Evolutionary conservation across 2,888 invertebrate genomes (phyloP).

Genomic region (Melinopterus prodromus): DNA sequence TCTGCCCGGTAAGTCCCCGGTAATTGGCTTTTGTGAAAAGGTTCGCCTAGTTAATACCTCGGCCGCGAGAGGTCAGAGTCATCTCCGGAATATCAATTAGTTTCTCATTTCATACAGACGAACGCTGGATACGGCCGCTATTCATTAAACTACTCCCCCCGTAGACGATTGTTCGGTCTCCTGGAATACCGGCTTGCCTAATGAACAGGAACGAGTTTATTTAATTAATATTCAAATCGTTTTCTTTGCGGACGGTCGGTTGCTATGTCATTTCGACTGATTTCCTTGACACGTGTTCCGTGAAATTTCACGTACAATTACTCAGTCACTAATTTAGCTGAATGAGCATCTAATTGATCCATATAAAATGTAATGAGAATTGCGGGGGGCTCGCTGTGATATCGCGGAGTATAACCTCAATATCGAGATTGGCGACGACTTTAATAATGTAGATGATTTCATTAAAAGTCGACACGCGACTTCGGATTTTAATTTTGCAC

Average conservation of each 20-base stretch:
- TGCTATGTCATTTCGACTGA: background rate
- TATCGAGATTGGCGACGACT: no score
- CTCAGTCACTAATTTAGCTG: background rate
- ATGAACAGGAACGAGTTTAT: background rate
- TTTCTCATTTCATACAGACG: background rate
- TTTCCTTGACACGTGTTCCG: background rate
- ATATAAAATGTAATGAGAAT: background rate
- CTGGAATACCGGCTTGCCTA: background rate
- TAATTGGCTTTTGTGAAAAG: background rate
- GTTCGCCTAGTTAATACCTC: background rate
- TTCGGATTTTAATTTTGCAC: no score
- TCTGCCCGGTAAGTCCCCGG: background rate
- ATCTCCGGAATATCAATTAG: conserved; percentile 4
- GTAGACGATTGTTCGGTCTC: background rate
- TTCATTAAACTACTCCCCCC: background rate
- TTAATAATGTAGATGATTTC: no score
- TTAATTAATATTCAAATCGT: background rate
- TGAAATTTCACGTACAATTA: background rate
- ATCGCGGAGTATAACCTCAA: no score
- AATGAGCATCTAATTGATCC: background rate
- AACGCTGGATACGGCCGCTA: background rate
- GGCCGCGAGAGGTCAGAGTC: background rate
- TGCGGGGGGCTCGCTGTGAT: no score
- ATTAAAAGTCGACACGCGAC: no score
- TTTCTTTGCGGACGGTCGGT: background rate